These are phyloP conservation scores for Ectropis grisescens DNA, from an alignment of 1,140 invertebrate genomes.

Conservation along the genomic window DNA sequence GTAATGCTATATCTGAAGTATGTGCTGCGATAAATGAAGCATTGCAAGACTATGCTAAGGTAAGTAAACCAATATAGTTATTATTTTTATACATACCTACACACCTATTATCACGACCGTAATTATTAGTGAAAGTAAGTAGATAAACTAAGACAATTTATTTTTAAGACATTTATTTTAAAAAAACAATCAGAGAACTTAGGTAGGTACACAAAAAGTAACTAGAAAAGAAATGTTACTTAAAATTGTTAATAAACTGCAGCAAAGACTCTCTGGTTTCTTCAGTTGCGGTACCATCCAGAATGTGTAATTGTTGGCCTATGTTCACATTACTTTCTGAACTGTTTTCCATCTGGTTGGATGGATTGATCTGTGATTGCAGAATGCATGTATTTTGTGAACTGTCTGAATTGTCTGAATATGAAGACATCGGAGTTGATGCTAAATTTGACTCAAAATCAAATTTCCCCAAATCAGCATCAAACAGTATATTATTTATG, in stretches of 20 bases:
- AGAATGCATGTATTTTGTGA: constrained; percentile 13
- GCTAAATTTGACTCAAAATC: constrained; percentile 12
- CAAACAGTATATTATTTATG: constrained; percentile 15
- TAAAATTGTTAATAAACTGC: constrained; percentile 13
- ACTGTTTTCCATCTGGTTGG: constrained; percentile 11
- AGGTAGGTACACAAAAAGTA: constrained; percentile 12
- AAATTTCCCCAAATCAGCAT: constrained; percentile 14
- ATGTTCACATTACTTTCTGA: constrained; percentile 11
- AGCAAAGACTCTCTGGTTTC: constrained; percentile 12
- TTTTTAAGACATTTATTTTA: constrained; percentile 12
- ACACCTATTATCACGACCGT: constrained; percentile 8
- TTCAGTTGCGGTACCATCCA: constrained; percentile 12
- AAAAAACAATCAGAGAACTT: constrained; percentile 14
- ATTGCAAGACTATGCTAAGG: background rate
- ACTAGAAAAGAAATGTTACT: constrained; percentile 12
- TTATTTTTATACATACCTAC: constrained; percentile 3
- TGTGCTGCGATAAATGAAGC: background rate
- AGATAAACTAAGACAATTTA: constrained; percentile 5
- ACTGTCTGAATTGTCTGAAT: constrained; percentile 13
- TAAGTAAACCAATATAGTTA: constrained; percentile 8
- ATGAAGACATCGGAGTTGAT: constrained; percentile 13
- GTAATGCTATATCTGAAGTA: constrained; percentile 6
- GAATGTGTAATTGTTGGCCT: constrained; percentile 12
- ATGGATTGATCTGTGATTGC: constrained; percentile 10
- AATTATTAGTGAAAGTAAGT: constrained; percentile 10